Evolutionary conservation across 1,140 invertebrate genomes (phyloP).

Genomic region (Forficula auricularia): DNA sequence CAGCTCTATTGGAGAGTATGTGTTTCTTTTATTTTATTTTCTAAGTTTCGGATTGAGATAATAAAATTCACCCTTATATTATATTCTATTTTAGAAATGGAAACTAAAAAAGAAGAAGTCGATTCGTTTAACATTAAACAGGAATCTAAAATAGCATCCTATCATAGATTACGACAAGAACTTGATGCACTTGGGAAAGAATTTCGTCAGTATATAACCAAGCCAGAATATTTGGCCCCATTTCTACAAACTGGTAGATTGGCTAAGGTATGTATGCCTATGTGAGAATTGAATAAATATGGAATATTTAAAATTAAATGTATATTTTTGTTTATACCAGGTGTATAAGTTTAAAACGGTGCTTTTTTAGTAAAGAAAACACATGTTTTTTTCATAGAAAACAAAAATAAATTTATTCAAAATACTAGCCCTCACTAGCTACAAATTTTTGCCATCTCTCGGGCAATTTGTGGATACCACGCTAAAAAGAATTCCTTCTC

Average conservation of each 20-base stretch:
- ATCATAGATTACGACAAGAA: conserved; percentile 71
- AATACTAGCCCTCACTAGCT: too few species aligned
- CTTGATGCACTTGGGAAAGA: conserved; percentile 53
- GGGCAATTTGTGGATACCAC: too few species aligned
- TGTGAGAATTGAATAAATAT: conserved; percentile 4
- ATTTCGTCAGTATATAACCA: conserved; percentile 61
- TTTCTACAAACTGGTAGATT: conserved; percentile 88
- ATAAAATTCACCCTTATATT: conserved; percentile 9
- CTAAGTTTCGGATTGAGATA: conserved; percentile 6
- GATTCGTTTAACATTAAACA: conserved; percentile 44
- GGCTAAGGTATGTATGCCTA: conserved; percentile 56
- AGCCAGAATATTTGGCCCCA: conserved; percentile 75
- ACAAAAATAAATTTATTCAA: too few species aligned
- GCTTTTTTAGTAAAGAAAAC: too few species aligned
- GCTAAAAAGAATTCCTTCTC: too few species aligned
- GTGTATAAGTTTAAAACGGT: too few species aligned
- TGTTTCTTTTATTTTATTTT: conserved; percentile 11
- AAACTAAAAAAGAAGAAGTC: conserved; percentile 46
- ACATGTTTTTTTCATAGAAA: too few species aligned
- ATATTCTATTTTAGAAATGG: conserved; percentile 41
- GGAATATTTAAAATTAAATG: conserved; percentile 6
- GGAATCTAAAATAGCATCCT: conserved; percentile 62
- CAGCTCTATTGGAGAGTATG: conserved; percentile 69
- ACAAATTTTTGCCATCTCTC: too few species aligned
- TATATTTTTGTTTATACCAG: conserved; percentile 9